A percentile compares a stretch with the other conserved stretches of the same genome.
Conservation (phyloP, 2,888 invertebrate genomes). For the Eupelmus urozonus region DNA sequence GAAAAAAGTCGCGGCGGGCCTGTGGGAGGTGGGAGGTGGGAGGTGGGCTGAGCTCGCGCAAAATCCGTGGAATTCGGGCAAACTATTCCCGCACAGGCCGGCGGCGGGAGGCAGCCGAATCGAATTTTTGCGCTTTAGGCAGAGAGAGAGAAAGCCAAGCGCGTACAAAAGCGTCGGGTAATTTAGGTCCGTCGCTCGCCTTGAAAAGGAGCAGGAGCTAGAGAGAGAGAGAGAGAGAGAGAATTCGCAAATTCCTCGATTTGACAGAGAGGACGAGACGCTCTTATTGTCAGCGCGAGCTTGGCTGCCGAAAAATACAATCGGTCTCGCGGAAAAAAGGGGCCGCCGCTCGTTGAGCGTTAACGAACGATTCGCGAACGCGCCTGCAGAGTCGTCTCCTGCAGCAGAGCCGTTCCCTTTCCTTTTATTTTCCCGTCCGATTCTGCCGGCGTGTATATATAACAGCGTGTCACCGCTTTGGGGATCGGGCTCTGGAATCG, state of each 20-base stretch:
- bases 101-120: constrained; percentile 8
- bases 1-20: constrained; percentile 8
- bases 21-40: not conserved
- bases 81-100: constrained; percentile 14
- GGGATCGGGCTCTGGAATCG: not conserved
- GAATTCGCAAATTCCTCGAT: constrained; percentile 21
- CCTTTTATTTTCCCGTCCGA: not conserved
- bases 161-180: constrained; percentile 46
- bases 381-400: not conserved
- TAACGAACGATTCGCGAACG: constrained; percentile 2
- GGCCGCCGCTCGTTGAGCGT: not conserved
- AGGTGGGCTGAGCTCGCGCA: not conserved
- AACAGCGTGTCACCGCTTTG: too few relatives aligned
- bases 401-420: not conserved
- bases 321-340: not conserved
- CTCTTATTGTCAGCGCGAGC: constrained; percentile 26
- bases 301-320: constrained; percentile 11
- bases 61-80: constrained; percentile 36
- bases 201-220: not conserved
- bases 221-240: not conserved
- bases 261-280: not conserved
- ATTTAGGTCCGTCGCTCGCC: constrained; percentile 35
- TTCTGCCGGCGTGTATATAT: too few relatives aligned
- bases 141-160: not conserved
- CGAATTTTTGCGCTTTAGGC: constrained; percentile 28